Conservation (phyloP, 2,797 vertebrate species). For the Gouania willdenowi region DNA sequence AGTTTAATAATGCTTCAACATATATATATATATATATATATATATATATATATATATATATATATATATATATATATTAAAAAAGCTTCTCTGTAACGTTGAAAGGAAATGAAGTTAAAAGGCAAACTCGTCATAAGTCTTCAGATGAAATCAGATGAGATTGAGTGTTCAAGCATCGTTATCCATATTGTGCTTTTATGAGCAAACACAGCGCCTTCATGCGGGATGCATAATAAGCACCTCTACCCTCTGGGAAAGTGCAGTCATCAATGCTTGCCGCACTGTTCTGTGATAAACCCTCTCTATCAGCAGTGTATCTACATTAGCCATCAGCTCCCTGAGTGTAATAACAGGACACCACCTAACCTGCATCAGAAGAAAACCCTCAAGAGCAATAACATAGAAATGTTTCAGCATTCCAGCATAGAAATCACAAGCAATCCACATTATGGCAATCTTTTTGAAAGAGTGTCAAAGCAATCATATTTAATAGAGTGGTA, state of each 20-base stretch:
- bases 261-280: slow-evolving; percentile 51
- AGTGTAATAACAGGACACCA: slow-evolving; percentile 57
- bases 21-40: too few species aligned
- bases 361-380: slow-evolving; percentile 39
- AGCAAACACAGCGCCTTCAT: slow-evolving; percentile 55
- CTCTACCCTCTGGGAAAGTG: slow-evolving; percentile 59
- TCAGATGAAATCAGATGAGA: slow-evolving; percentile 68
- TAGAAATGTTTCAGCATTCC: slow-evolving; percentile 15
- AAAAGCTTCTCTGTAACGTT: slow-evolving; percentile 35
- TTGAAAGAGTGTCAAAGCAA: slow-evolving; percentile 45
- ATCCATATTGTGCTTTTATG: slow-evolving; percentile 63
- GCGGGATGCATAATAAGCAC: slow-evolving; percentile 67
- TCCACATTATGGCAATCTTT: slow-evolving; percentile 49
- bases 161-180: slow-evolving; percentile 65
- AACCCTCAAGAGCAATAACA: slow-evolving; percentile 48
- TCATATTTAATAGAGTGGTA: slow-evolving; percentile 38
- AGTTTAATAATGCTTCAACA: slow-evolving; percentile 66
- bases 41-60: too few species aligned
- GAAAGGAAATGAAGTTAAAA: slow-evolving; percentile 67
- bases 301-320: slow-evolving; percentile 56
- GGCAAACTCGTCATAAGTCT: slow-evolving; percentile 67
- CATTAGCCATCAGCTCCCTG: slow-evolving; percentile 53
- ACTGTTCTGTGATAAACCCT: slow-evolving; percentile 63
- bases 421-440: slow-evolving; percentile 48
- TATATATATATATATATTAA: slow-evolving; percentile 51